phyloP scores from a whole-genome alignment of 2,888 invertebrate species.

The Xanthorhoe designata region DNA sequence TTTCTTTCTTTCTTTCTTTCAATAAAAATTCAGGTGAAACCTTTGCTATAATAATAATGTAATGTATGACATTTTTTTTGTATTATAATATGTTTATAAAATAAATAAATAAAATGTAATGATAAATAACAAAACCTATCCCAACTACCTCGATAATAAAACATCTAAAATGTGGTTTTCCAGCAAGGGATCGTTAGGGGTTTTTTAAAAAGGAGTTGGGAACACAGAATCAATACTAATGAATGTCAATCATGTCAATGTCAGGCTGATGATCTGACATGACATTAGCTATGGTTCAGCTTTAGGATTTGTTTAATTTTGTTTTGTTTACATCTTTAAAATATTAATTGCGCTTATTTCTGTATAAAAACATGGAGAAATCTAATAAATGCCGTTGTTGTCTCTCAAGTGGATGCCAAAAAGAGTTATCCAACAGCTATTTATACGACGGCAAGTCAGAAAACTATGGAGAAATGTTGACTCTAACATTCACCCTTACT shows the following conservation, averaged over 20 bases:
- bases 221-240: neutral
- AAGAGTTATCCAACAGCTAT: slow-evolving; percentile 1
- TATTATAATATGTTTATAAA: no score
- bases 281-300: no score
- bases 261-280: neutral
- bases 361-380: slow-evolving; percentile 1
- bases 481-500: slow-evolving; percentile 3
- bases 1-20: no score
- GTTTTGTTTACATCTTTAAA: neutral
- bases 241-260: neutral
- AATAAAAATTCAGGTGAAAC: no score
- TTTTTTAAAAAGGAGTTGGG: neutral
- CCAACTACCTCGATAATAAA: no score
- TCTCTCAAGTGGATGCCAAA: slow-evolving; percentile 9
- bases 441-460: slow-evolving; percentile 1
- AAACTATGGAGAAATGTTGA: slow-evolving; percentile 17
- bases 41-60: no score
- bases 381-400: slow-evolving; percentile 15
- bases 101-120: no score
- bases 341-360: no score
- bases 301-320: neutral
- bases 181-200: neutral
- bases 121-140: no score
- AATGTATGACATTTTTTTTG: no score
- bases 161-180: neutral